These are phyloP conservation scores for Rhynchopsitta pachyrhyncha DNA, from an alignment of 2,113 vertebrate species.

Conservation along the genomic window DNA sequence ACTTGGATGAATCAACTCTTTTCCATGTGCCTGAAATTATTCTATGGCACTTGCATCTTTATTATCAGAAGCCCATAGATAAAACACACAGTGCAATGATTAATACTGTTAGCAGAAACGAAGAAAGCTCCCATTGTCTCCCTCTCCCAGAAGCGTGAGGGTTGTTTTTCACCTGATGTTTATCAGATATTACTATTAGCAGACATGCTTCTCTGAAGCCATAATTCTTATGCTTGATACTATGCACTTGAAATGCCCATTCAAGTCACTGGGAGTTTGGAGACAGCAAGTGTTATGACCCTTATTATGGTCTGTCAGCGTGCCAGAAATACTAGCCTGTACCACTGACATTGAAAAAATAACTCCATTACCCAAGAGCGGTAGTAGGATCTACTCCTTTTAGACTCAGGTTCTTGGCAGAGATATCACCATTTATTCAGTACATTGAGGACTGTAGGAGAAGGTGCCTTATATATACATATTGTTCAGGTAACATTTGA, in stretches of 20 bases:
- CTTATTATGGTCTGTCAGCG: background rate
- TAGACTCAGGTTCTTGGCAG: background rate
- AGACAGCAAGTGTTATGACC: background rate
- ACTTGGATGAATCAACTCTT: background rate
- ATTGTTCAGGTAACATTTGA: background rate
- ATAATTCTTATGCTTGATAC: background rate
- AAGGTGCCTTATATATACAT: background rate
- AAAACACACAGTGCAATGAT: background rate
- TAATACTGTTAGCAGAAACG: background rate
- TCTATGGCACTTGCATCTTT: background rate
- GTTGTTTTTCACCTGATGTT: background rate
- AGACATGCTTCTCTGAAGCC: background rate
- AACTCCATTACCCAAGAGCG: background rate
- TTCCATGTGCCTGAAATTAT: background rate
- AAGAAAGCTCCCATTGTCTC: background rate
- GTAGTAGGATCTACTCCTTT: background rate
- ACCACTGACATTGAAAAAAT: background rate
- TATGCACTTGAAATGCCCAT: background rate
- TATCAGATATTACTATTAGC: conserved; percentile 8
- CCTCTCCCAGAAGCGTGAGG: background rate
- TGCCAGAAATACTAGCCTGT: background rate
- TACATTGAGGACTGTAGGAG: background rate
- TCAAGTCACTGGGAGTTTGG: background rate
- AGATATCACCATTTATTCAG: background rate
- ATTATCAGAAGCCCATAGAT: background rate